Evolutionary conservation across 2,797 vertebrate genomes (phyloP).

Genomic region (Xenops minutus): DNA sequence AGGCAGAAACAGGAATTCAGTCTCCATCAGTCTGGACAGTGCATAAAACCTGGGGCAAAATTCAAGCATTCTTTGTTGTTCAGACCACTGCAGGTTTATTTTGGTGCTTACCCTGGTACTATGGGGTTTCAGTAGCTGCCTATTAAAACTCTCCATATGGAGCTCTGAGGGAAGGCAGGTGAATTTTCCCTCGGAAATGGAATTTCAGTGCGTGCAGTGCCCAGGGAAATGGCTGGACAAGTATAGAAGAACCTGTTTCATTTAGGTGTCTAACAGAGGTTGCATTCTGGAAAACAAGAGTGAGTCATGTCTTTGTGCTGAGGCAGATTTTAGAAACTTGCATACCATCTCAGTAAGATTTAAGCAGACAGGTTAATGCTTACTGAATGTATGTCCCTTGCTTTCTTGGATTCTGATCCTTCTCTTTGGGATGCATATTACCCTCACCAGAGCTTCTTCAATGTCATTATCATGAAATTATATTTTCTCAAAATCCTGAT

Average conservation of each 20-base stretch:
- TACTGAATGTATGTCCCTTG: not conserved
- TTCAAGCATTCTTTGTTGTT: not conserved
- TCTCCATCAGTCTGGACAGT: not conserved
- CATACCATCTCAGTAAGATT: not conserved
- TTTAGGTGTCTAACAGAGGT: not conserved
- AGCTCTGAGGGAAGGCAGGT: not conserved
- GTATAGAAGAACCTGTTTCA: not conserved
- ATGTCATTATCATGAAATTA: not conserved
- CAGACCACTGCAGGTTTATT: not conserved
- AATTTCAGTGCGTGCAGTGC: not conserved
- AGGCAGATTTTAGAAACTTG: not conserved
- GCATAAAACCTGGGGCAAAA: not conserved
- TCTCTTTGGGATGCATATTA: not conserved
- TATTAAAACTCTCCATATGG: not conserved
- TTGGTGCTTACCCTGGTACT: not conserved
- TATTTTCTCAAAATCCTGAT: not conserved
- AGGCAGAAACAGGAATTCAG: not conserved
- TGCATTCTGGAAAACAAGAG: not conserved
- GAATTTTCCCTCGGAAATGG: not conserved
- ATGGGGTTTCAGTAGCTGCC: not conserved
- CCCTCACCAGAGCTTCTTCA: not conserved
- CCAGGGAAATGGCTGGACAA: not conserved
- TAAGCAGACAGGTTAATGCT: not conserved
- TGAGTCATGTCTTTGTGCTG: not conserved
- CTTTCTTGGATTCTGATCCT: not conserved